phyloP scores from a whole-genome alignment of 2,113 vertebrate genomes.

The Lepidiolamprologus cunningtoni region DNA sequence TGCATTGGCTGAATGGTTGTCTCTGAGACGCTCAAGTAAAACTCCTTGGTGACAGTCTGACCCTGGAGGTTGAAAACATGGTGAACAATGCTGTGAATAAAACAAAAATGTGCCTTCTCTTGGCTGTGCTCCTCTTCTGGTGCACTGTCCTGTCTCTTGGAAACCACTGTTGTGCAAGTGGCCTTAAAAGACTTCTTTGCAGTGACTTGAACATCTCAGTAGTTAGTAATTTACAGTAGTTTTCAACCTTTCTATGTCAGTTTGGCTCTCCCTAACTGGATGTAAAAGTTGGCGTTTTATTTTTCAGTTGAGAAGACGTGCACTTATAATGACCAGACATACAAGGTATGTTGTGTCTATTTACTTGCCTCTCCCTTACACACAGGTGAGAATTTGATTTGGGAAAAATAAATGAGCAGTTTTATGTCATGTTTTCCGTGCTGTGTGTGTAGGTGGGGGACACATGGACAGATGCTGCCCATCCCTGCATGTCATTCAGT shows the following conservation, averaged over 20 bases:
- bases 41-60: not conserved
- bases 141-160: not conserved
- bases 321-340: conserved; percentile 16
- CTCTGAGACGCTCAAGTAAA: not conserved
- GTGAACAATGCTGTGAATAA: not conserved
- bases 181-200: not conserved
- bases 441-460: conserved; percentile 49
- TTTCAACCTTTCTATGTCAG: not conserved
- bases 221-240: not conserved
- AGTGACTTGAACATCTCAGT: not conserved
- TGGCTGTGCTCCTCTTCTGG: not conserved
- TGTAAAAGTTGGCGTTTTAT: accelerated
- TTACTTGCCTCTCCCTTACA: not conserved
- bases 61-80: not conserved
- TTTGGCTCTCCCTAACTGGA: not conserved
- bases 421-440: not conserved
- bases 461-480: conserved; percentile 32
- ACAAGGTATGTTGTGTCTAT: conserved; percentile 36
- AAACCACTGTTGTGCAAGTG: not conserved
- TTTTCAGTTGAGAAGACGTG: conserved; percentile 64
- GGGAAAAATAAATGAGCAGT: accelerated
- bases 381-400: accelerated
- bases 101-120: not conserved
- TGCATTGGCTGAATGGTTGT: not conserved
- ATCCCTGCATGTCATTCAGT: conserved; percentile 42